Percentiles rank a stretch among this genome's conserved stretches.
phyloP scores from a whole-genome alignment of 2,113 vertebrate genomes.

The Scatophagus argus region DNA sequence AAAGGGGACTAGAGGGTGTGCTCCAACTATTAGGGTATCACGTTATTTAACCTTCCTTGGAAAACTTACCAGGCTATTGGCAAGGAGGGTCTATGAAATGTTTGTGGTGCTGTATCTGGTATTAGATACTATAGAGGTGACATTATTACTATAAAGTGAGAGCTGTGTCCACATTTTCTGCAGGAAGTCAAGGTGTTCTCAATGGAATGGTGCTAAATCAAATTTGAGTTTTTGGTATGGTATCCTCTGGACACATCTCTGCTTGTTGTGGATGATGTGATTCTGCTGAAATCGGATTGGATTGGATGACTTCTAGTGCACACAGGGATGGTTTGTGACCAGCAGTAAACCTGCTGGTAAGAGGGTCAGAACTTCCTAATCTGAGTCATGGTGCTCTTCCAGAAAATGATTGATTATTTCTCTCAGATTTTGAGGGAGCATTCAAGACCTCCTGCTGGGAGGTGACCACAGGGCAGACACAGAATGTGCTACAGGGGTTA shows the following conservation, averaged over 20 bases:
- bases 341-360: neutral
- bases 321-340: neutral
- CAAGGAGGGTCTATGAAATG: neutral
- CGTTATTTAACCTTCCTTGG: neutral
- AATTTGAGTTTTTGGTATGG: neutral
- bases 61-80: neutral
- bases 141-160: neutral
- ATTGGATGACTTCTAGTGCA: neutral
- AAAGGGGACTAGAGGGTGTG: neutral
- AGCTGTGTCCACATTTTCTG: neutral
- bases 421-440: neutral
- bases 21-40: neutral
- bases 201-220: neutral
- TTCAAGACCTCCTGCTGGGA: conserved; percentile 22
- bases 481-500: conserved; percentile 29
- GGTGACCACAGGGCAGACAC: conserved; percentile 17
- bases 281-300: neutral
- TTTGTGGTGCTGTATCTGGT: neutral
- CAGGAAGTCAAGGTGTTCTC: neutral
- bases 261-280: neutral
- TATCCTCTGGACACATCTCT: neutral
- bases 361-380: neutral
- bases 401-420: neutral
- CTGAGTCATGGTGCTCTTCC: neutral
- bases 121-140: no score